Evolutionary conservation across 1,140 invertebrate genomes (phyloP), one percentile per base, ranked within the genome.

Genomic region (Manduca sexta): DNA sequence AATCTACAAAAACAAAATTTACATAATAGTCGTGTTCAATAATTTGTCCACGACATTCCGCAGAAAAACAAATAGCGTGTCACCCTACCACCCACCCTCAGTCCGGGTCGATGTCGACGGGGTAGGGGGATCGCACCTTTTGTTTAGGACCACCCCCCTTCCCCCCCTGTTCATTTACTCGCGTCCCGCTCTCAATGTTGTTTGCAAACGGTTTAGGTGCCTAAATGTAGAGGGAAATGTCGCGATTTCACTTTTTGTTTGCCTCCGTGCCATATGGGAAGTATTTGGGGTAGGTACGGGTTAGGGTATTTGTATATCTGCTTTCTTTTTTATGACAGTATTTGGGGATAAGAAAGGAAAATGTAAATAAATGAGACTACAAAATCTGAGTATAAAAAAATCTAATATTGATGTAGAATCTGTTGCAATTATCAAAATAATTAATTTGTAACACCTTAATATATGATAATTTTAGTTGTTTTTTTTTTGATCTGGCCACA

Each of bases 131-230:
- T 77, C 69, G 77, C 75, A 78, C 77, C 75, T 81, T 81, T 81
- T 81, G 76, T 80, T 82, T 82, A 82, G 77, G 69, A 60, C 76
- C 69, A 76, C 66, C 52, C 40, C 13, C 15, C n/a, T 13, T 7
- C n/a, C 56, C 69, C 66, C 74, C 59, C 60, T 64, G 58, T 72
- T 82, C 75, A 83, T 81, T 84, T 82, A 75, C 79, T 73, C 71
- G 64, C 66, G 64, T 52, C 67, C 62, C 62, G 60, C 62, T 71
- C 73, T 71, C 74, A 73, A 74, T 77, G 72, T 66, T 84, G 77
- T 84, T 81, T 84, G 74, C 74, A 64, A 79, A 79, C 74, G 77
- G 75, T 84, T 84, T 81, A 79, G 75, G 75, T 81, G 79, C 72
- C 75, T 79, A 79, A 78, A 78, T 83, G 74, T 76, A 72, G 50